A percentile compares a stretch with the other conserved stretches of the same genome.
Conservation (phyloP, 2,113 vertebrate species). For the Sceloporus undulatus region DNA sequence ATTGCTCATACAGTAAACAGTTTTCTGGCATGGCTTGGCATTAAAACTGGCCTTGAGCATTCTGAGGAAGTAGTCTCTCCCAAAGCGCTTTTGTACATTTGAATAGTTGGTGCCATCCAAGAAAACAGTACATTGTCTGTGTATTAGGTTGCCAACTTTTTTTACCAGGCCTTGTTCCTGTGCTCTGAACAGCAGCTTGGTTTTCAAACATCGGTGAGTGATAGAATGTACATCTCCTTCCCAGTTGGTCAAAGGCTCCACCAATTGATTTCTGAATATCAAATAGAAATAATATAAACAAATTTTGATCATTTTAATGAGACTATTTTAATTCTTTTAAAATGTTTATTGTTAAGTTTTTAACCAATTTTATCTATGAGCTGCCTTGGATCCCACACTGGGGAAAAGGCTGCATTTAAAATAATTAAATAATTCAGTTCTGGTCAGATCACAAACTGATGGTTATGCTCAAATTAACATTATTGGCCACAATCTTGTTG, state of each 20-base stretch:
- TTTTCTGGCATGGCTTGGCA: background rate
- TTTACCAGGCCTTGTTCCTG: background rate
- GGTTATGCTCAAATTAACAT: no score
- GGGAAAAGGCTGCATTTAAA: no score
- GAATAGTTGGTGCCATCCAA: background rate
- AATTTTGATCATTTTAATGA: no score
- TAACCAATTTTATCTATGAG: no score
- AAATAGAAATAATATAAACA: background rate
- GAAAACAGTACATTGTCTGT: background rate
- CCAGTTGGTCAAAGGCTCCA: background rate
- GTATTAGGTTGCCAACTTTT: background rate
- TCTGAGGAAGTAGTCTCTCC: background rate
- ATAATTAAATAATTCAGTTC: no score
- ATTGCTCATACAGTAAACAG: background rate
- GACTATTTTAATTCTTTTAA: no score
- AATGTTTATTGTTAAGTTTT: no score
- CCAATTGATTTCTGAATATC: background rate
- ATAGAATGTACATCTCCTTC: no score
- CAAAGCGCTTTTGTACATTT: background rate
- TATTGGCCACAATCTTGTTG: no score
- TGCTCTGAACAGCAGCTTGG: background rate
- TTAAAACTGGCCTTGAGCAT: background rate
- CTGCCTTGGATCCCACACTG: no score
- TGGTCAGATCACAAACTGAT: no score
- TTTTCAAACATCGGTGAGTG: background rate